These are phyloP conservation scores for Nothobranchius kuhntae DNA, from an alignment of 2,113 vertebrate genomes.

Conservation along the genomic window DNA sequence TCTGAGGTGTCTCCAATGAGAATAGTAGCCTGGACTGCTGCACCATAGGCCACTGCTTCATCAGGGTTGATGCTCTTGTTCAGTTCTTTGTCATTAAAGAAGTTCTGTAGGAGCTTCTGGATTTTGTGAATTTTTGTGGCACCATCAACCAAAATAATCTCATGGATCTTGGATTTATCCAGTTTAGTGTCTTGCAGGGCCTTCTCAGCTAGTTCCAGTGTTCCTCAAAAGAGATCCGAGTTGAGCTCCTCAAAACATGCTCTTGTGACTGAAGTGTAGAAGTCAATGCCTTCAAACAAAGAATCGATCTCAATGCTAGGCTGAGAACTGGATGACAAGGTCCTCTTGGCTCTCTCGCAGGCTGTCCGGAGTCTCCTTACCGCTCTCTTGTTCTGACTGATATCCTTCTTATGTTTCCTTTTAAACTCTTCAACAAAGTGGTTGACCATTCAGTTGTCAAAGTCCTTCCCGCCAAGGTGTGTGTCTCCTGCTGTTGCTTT, in stretches of 20 bases:
- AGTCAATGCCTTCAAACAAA: slow-evolving; percentile 73
- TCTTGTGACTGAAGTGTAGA: slow-evolving; percentile 75
- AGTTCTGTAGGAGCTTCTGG: slow-evolving; percentile 73
- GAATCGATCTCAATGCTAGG: slow-evolving; percentile 74
- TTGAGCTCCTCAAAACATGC: slow-evolving; percentile 76
- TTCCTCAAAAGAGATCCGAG: slow-evolving; percentile 72
- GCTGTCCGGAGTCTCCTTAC: slow-evolving; percentile 70
- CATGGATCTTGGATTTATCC: slow-evolving; percentile 71
- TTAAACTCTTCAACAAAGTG: slow-evolving; percentile 76
- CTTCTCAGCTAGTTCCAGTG: slow-evolving; percentile 72
- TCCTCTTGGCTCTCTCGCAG: slow-evolving; percentile 75
- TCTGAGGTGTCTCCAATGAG: slow-evolving; percentile 75
- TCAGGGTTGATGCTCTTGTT: slow-evolving; percentile 77
- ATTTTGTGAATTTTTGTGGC: slow-evolving; percentile 78
- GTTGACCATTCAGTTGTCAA: slow-evolving; percentile 72
- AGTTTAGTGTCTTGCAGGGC: slow-evolving; percentile 70
- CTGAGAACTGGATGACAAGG: slow-evolving; percentile 72
- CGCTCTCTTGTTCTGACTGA: slow-evolving; percentile 71
- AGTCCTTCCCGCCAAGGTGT: slow-evolving; percentile 72
- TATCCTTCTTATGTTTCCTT: slow-evolving; percentile 73
- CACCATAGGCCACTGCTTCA: slow-evolving; percentile 72
- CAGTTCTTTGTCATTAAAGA: slow-evolving; percentile 71
- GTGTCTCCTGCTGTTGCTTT: slow-evolving; percentile 75
- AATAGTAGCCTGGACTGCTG: slow-evolving; percentile 72
- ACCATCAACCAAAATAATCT: slow-evolving; percentile 71